Evolutionary conservation across 2,113 vertebrate genomes (phyloP), one percentile per base, ranked within the genome.

Genomic region (Actenoides lindsayi): DNA sequence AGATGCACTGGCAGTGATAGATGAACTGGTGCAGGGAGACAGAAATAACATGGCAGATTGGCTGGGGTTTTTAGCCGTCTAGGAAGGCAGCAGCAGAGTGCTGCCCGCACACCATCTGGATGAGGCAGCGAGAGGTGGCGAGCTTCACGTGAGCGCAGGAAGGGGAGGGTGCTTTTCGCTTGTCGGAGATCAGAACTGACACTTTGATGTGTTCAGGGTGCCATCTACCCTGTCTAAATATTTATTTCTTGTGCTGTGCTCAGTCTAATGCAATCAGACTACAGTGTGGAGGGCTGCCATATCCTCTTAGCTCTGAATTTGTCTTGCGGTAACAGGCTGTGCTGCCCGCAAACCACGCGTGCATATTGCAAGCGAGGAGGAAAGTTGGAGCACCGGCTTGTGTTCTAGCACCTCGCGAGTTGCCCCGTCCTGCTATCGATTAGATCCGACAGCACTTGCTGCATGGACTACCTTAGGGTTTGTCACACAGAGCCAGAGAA

Each of bases 171-270:
- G 94, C 83, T 97, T 98, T 87, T 96, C 96, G 75, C 82, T 94
- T 96, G 95, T 83, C 51, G 17, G 92, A 93, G 96, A 98, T 98
- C 93, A 93, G 97, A 98, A 91, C 94, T 98, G 98, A 98, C 98
- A 97, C 94, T 96, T 93, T 41, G 96, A 97, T 96, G 94, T 94
- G 93, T 96, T 98, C 97, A 84, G 94, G 95, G 95, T 98, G 97
- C 96, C 97, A 95, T 98, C 97, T 97, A 94, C 91, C 93, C 97
- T 98, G 98, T 98, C 98, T 98, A 98, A 98, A 98, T 98, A 98
- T 98, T 98, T 98, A 97, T 98, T 98, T 97, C 97, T 93, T 97
- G 94, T 56, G 94, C 97, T 7, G 30, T 83, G 96, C 96, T 97
- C 80, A 37, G 95, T 93, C 97, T 98, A 98, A 98, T 98, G 97